Base-by-base conservation (phyloP, 2,797 vertebrate genomes). In the Bovichtus diacanthus region DNA sequence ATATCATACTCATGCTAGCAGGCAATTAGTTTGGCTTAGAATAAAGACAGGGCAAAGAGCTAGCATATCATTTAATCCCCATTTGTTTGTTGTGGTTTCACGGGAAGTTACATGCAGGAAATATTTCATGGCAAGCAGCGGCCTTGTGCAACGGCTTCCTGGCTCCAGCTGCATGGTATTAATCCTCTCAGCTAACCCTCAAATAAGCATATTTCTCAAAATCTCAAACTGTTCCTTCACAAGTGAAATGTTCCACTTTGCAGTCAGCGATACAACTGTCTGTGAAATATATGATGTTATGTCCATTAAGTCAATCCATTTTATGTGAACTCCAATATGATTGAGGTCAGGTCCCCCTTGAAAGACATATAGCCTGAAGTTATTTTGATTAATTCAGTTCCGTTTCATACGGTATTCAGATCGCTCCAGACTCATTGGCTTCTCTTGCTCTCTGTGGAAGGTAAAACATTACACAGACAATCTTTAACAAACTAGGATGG, bases 401-500 rank as follows among this genome's bases (percentile, higher is more conserved):
- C 53, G 44, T 67, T 69, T 73, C 13, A 39, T 63, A 44, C 25
- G 25, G 34, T 58, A 21, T 76, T 70, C 31, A 75, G 21, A 36
- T 74, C 23, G 54, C 44, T 71, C 15, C 44, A 29, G 25, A 49
- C 15, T 64, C 21, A 25, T 3, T 61, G 9, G 23, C 39, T 49
- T 72, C 18, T 51, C 18, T 65, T 12, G 6, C 21, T 74, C 15
- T 82, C 44, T 66, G 27, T 18, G 43, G 18, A 64, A 39, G 19
- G 23, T 66, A 54, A n/a, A 54, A 70, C 18, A 76, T 65, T 39
- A 31, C 66, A 21, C 15, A 41, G 67, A 46, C 23, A 80, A 59
- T 75, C 23, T 77, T 77, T 80, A 76, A 78, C 74, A 54, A 58
- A 68, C 7, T 59, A 56, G 34, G 25, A 72, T 76, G 68, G 80